These are phyloP conservation scores for Odontamblyopus rebecca DNA, from an alignment of 2,797 vertebrate species.

Conservation along the genomic window DNA sequence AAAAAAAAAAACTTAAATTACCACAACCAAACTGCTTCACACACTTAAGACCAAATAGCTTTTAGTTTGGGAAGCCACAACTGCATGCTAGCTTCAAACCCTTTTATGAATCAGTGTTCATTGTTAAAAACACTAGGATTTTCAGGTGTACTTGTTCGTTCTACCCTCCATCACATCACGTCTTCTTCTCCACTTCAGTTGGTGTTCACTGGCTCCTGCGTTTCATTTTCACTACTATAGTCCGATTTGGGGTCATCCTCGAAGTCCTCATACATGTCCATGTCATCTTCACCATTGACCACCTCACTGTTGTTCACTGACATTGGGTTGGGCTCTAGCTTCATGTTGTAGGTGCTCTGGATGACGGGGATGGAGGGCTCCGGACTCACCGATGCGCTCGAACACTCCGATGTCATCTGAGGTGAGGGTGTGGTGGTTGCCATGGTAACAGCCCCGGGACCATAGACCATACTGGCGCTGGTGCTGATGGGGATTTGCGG, in stretches of 20 bases:
- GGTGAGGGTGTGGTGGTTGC: conserved; percentile 94
- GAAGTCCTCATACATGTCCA: conserved; percentile 99
- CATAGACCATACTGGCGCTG: conserved; percentile 91
- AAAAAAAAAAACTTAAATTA: conserved; percentile 75
- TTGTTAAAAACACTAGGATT: conserved; percentile 42
- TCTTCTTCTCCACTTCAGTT: conserved; percentile 84
- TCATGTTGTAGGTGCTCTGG: conserved; percentile 98
- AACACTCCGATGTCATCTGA: conserved; percentile 99
- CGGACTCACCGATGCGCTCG: conserved; percentile 95
- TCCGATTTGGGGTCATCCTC: conserved; percentile 99
- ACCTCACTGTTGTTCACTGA: conserved; percentile 81
- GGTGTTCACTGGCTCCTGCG: conserved; percentile 92
- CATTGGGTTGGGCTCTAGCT: conserved; percentile 87
- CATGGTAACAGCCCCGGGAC: conserved; percentile 94
- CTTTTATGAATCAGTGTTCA: conserved; percentile 69
- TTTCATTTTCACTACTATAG: conserved; percentile 99
- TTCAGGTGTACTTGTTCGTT: conserved; percentile 62
- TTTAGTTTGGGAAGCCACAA: conserved; percentile 93
- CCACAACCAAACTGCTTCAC: conserved; percentile 95
- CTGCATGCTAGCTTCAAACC: conserved; percentile 91
- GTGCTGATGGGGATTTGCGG: conserved; percentile 93
- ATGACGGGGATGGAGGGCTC: conserved; percentile 98
- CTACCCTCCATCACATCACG: conserved; percentile 51
- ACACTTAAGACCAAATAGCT: conserved; percentile 98
- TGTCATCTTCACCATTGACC: conserved; percentile 93